Conservation (phyloP, 2,888 invertebrate species). For the Drosophila tripunctata region DNA sequence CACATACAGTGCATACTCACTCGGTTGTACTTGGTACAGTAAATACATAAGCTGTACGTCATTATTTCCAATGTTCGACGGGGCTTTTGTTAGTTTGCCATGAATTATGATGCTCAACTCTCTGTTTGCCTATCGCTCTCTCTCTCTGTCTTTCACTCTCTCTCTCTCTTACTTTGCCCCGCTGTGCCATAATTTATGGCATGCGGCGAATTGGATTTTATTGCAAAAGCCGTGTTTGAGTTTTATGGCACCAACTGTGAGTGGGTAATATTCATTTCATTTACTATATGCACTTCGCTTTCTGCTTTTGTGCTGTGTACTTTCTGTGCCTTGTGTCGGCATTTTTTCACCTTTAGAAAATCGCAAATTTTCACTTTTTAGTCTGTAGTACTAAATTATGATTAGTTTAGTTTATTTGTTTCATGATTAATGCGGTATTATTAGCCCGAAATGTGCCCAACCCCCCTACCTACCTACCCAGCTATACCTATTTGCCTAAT, state of each 20-base stretch:
- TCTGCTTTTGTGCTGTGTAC: constrained; percentile 9
- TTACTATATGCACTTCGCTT: constrained; percentile 69
- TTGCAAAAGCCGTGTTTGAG: constrained; percentile 79
- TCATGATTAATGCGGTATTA: constrained; percentile 45
- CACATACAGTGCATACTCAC: constrained; percentile 3
- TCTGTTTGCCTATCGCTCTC: constrained; percentile 50
- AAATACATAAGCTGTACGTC: constrained; percentile 63
- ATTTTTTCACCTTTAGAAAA: constrained; percentile 30
- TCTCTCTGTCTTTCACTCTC: not conserved
- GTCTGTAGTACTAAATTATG: constrained; percentile 22
- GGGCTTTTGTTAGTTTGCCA: constrained; percentile 64
- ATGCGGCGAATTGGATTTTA: constrained; percentile 81
- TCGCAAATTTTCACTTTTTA: constrained; percentile 72
- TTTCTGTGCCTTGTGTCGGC: constrained; percentile 20
- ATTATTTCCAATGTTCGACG: constrained; percentile 62
- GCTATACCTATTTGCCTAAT: constrained; percentile 37
- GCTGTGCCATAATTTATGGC: constrained; percentile 75
- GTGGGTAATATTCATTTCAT: constrained; percentile 75
- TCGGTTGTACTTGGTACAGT: constrained; percentile 11
- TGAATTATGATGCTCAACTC: constrained; percentile 69
- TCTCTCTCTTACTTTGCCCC: constrained; percentile 10
- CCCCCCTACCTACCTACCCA: no score
- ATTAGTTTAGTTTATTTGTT: constrained; percentile 32
- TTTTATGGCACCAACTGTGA: constrained; percentile 70
- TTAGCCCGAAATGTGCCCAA: constrained; percentile 20